These are phyloP conservation scores for Eristalis arbustorum DNA, from an alignment of 2,888 invertebrate species.

Conservation along the genomic window DNA sequence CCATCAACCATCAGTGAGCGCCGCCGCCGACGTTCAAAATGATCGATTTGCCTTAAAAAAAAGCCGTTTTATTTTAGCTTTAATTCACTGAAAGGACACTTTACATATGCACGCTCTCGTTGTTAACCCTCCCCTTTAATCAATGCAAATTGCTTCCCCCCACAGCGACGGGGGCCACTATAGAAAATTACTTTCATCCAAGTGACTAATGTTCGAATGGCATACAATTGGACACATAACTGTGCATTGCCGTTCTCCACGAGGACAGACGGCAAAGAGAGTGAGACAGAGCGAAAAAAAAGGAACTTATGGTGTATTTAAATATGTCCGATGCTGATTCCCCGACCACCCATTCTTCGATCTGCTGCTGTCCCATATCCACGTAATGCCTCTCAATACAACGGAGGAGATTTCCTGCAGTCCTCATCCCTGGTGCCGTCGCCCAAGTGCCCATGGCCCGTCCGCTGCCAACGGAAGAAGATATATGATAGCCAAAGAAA, in stretches of 20 bases:
- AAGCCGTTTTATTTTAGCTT: background rate
- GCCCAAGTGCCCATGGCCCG: constrained; percentile 14
- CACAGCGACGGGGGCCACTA: constrained; percentile 14
- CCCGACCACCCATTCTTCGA: background rate
- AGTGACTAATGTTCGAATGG: constrained; percentile 61
- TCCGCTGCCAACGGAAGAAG: constrained; percentile 63
- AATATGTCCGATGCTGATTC: constrained; percentile 48
- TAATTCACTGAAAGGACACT: background rate
- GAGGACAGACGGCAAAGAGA: background rate
- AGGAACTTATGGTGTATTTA: constrained; percentile 37
- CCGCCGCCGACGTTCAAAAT: background rate
- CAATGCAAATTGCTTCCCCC: constrained; percentile 63
- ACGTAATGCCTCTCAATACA: constrained; percentile 56
- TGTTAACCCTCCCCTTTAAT: constrained; percentile 42
- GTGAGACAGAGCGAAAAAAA: background rate
- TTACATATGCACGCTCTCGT: constrained; percentile 1
- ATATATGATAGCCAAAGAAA: constrained; percentile 68
- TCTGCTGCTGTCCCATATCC: constrained; percentile 21
- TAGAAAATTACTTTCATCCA: constrained; percentile 55
- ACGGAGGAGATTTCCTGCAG: constrained; percentile 49
- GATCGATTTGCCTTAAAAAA: background rate
- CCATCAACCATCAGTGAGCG: background rate
- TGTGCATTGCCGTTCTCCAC: constrained; percentile 21
- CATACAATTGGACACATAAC: constrained; percentile 62
- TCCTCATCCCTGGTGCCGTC: background rate